Conservation (phyloP, 2,888 invertebrate genomes). For the Platerodrilus igneus region DNA sequence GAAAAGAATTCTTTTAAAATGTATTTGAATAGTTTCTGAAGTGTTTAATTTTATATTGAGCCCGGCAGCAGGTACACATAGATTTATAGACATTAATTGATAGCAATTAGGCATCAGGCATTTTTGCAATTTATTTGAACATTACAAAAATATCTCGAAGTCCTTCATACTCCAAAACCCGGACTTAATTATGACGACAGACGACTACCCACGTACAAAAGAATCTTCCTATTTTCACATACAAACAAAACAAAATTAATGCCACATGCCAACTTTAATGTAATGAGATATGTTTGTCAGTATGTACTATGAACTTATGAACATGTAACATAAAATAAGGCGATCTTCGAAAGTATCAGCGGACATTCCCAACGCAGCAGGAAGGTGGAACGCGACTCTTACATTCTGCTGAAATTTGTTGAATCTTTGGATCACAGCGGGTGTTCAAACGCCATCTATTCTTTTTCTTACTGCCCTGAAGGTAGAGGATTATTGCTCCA, state of each 20-base stretch:
- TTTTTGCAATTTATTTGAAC: too few species aligned
- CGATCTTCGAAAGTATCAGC: constrained; percentile 19
- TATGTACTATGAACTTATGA: constrained; percentile 18
- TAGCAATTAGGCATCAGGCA: too few species aligned
- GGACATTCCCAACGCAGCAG: constrained; percentile 33
- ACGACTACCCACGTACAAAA: too few species aligned
- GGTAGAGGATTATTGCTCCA: constrained; percentile 33
- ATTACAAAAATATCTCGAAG: too few species aligned
- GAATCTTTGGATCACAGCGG: constrained; percentile 31
- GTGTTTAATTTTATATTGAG: too few species aligned
- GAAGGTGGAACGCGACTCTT: constrained; percentile 31
- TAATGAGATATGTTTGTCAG: constrained; percentile 23
- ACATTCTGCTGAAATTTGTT: constrained; percentile 38
- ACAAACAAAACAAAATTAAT: constrained; percentile 16
- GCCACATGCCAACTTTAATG: constrained; percentile 12
- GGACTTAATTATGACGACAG: too few species aligned
- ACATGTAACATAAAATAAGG: constrained; percentile 19
- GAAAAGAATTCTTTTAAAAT: too few species aligned
- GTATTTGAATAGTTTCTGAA: too few species aligned
- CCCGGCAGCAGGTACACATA: too few species aligned
- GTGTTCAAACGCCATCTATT: constrained; percentile 35
- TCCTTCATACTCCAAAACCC: too few species aligned
- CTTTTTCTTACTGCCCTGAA: constrained; percentile 33
- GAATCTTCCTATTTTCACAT: too few species aligned
- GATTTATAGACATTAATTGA: too few species aligned